Conservation (phyloP, 2,888 invertebrate species). For the Pyralis farinalis region DNA sequence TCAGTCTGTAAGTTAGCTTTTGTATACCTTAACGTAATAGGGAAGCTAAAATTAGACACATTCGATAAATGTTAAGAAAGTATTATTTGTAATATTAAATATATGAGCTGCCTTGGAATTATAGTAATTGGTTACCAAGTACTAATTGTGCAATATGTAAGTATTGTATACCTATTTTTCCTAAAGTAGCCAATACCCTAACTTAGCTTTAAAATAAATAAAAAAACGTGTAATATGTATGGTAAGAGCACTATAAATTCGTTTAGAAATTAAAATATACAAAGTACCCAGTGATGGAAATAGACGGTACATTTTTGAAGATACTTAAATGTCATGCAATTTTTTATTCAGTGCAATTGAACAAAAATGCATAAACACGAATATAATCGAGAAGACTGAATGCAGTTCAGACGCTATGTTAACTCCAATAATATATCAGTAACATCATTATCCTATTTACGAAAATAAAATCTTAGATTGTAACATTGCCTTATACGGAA, state of each 20-base stretch:
- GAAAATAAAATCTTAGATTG: slow-evolving; percentile 1
- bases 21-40: slow-evolving; percentile 34
- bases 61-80: neutral
- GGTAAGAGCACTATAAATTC: too few relatives aligned
- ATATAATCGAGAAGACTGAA: slow-evolving; percentile 6
- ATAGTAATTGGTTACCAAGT: slow-evolving; percentile 22
- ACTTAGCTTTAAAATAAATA: too few relatives aligned
- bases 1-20: slow-evolving; percentile 45
- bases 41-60: slow-evolving; percentile 19
- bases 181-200: too few relatives aligned
- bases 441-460: neutral
- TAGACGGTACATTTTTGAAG: too few relatives aligned
- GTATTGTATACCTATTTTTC: neutral
- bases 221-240: too few relatives aligned
- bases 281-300: neutral
- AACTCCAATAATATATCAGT: neutral
- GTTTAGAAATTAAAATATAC: neutral
- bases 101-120: slow-evolving; percentile 31
- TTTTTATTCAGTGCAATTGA: neutral
- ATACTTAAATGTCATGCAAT: neutral
- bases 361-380: slow-evolving; percentile 6
- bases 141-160: slow-evolving; percentile 13
- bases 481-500: slow-evolving; percentile 2
- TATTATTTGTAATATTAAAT: slow-evolving; percentile 3
- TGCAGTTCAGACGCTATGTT: slow-evolving; percentile 2